Conservation (phyloP, 37 sponge, comb jelly and placozoan genomes). For the Eunapius fragilis region DNA sequence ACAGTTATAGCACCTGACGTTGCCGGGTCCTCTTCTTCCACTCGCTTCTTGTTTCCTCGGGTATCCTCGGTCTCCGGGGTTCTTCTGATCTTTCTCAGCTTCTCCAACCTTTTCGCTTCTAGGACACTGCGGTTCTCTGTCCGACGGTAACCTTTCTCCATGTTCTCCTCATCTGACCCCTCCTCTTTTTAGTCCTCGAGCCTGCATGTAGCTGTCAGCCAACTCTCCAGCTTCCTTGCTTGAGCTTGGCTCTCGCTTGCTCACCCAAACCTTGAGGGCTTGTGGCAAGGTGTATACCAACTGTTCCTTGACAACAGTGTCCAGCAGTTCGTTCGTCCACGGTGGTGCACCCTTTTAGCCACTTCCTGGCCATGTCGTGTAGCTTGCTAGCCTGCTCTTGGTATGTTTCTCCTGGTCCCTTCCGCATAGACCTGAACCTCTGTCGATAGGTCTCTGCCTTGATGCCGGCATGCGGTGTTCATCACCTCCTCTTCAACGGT, state of each 20-base stretch:
- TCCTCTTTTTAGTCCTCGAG: background rate
- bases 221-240: slow-evolving; percentile 24
- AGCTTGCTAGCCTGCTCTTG: slow-evolving; percentile 20
- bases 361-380: slow-evolving; percentile 23
- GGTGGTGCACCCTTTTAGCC: slow-evolving; percentile 8
- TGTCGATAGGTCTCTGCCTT: slow-evolving; percentile 27
- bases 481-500: too few species aligned
- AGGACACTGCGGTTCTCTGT: too few species aligned
- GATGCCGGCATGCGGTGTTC: too few species aligned
- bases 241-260: slow-evolving; percentile 30
- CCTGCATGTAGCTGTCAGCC: slow-evolving; percentile 43
- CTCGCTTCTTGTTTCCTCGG: too few species aligned
- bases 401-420: slow-evolving; percentile 1
- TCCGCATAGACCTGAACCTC: slow-evolving; percentile 1
- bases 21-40: too few species aligned
- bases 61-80: too few species aligned
- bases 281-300: slow-evolving; percentile 29
- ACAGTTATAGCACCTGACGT: slow-evolving; percentile 8
- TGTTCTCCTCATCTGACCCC: background rate
- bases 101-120: too few species aligned
- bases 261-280: slow-evolving; percentile 28
- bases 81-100: too few species aligned
- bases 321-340: slow-evolving; percentile 8
- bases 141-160: too few species aligned
- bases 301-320: slow-evolving; percentile 35